Evolutionary conservation across 1,140 invertebrate species (phyloP).

Genomic region (Coelopa frigida): DNA sequence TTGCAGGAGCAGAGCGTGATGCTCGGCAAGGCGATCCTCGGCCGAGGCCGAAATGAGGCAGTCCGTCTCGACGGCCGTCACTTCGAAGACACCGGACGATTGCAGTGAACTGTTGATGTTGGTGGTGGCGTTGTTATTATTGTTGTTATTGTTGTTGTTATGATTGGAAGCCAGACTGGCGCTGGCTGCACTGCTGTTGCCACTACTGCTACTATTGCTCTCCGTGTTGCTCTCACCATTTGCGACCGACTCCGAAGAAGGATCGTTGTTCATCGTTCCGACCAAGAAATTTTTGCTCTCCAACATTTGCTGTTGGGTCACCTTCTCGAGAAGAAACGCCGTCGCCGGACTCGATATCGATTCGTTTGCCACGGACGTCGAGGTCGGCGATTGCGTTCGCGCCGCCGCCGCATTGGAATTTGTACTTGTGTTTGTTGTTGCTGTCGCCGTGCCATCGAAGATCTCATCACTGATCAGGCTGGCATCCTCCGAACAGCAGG

Average conservation of each 20-base stretch:
- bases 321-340: background rate
- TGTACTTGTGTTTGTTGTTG: slow-evolving; percentile 10
- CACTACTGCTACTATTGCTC: slow-evolving; percentile 1
- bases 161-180: slow-evolving; percentile 21
- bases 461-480: slow-evolving; percentile 39
- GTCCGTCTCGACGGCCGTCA: slow-evolving; percentile 36
- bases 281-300: too few species aligned
- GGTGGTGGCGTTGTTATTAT: slow-evolving; percentile 17
- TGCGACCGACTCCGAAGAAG: background rate
- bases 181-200: slow-evolving; percentile 16
- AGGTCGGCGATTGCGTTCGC: background rate
- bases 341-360: slow-evolving; percentile 1
- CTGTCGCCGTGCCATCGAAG: slow-evolving; percentile 18
- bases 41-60: slow-evolving; percentile 24
- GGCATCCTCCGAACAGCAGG: slow-evolving; percentile 36
- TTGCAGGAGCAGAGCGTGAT: background rate
- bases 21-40: background rate
- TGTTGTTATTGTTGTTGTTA: slow-evolving; percentile 26
- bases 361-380: too few species aligned
- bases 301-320: background rate
- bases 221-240: background rate
- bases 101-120: background rate
- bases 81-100: slow-evolving; percentile 22
- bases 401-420: background rate
- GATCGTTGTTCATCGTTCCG: too few species aligned